phyloP scores from a whole-genome alignment of 2,797 vertebrate species.

The Eospalax fontanierii region DNA sequence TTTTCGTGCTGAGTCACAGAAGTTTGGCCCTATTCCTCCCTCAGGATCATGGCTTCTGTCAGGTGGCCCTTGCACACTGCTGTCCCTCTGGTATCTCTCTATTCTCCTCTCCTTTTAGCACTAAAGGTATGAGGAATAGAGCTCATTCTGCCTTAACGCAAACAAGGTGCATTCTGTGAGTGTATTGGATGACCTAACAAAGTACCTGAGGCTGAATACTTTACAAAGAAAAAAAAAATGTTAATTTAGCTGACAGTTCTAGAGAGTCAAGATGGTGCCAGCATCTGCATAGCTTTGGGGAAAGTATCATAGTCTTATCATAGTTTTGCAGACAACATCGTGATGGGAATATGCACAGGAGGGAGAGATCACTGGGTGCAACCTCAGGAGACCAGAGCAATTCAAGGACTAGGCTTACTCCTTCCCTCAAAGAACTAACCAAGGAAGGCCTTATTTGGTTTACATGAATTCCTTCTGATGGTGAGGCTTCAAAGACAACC shows the following conservation, averaged over 20 bases:
- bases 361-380: neutral
- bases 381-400: neutral
- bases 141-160: neutral
- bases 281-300: neutral
- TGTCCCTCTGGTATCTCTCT: neutral
- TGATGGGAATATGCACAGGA: neutral
- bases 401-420: neutral
- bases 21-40: neutral
- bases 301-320: neutral
- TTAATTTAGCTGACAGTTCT: neutral
- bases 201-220: neutral
- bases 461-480: neutral
- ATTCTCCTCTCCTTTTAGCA: neutral
- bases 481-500: neutral
- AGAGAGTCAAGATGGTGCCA: neutral
- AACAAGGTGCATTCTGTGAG: neutral
- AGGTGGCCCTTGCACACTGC: neutral
- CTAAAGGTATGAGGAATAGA: neutral
- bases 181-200: neutral
- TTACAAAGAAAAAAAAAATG: neutral
- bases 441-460: too few species aligned
- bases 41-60: neutral
- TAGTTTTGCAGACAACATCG: neutral
- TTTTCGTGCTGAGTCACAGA: neutral
- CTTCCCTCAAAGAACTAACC: neutral